phyloP scores from a whole-genome alignment of 2,797 vertebrate species.

The Enteromius thamalakanensis region DNA sequence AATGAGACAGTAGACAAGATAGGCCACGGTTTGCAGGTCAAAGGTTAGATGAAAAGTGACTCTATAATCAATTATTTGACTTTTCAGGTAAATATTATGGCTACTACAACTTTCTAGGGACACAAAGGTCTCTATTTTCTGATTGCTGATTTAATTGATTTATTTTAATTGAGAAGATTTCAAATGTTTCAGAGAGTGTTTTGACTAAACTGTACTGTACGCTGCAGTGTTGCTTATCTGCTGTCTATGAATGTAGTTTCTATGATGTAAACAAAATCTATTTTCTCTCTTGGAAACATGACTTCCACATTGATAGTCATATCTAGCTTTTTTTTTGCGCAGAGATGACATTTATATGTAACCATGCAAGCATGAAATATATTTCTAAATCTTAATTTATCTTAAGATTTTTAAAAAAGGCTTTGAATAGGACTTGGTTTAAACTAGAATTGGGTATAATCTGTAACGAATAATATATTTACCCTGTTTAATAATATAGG shows the following conservation, averaged over 20 bases:
- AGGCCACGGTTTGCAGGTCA: background rate
- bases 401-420: background rate
- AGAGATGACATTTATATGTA: background rate
- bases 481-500: background rate
- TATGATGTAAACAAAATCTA: background rate
- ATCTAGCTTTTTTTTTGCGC: background rate
- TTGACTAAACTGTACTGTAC: background rate
- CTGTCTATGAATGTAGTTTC: background rate
- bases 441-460: background rate
- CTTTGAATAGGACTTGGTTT: background rate
- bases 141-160: background rate
- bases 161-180: background rate
- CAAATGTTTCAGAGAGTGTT: background rate
- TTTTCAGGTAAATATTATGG: background rate
- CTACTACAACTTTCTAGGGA: background rate
- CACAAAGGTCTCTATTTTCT: background rate
- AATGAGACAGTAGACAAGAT: background rate
- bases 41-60: background rate
- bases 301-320: background rate
- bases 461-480: background rate
- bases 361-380: background rate
- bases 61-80: background rate
- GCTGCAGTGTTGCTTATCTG: background rate
- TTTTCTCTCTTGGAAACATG: conserved; percentile 3
- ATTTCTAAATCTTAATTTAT: background rate